Evolutionary conservation across 2,888 invertebrate genomes (phyloP), one percentile per base, ranked within the genome.

Genomic region (Cetonia aurata): DNA sequence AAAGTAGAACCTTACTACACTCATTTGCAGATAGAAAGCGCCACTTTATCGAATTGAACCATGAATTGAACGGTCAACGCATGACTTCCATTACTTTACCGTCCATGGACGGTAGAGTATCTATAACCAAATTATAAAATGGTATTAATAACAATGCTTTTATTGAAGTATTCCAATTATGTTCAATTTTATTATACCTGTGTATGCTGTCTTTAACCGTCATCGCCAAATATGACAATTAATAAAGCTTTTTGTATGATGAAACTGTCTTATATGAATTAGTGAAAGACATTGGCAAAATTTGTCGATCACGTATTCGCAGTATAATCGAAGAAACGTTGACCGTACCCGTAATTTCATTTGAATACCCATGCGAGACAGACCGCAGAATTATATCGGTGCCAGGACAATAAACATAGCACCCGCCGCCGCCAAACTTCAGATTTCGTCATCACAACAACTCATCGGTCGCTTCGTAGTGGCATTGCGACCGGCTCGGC

Each of bases 401-500:
- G 55, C 33, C 55, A 12, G 2, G 55, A 31, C 31, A 53, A 53
- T 53, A 56, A 25, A 42, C 57, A 37, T 15, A 59, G 50, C 52
- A 52, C 19, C 25, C 52, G 25, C 50, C 17, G 41, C 25, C 52
- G 25, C 50, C 17, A 17, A 65, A 65, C 62, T 31, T 19, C 33
- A 65, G 41, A 65, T 65, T 65, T 50, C 62, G 62, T 65, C 50
- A 65, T 65, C 50, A 37, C 37, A 37, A 37, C 37, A 37, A 37
- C 37, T 6, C 10, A 52, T 1, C 12, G 52, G 17, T 19, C 52
- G 19, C 52, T 52, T 25, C 25, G 25, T 15, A 37, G 57, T 37
- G 33, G 13, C 13, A 50, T 31, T 8, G 25, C 25, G 46, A 46
- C 46, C 31, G 48, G 44, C 46, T 19, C 52, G 52, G 60, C 46